Evolutionary conservation across 2,888 invertebrate species (phyloP).

Genomic region (Carabus problematicus): DNA sequence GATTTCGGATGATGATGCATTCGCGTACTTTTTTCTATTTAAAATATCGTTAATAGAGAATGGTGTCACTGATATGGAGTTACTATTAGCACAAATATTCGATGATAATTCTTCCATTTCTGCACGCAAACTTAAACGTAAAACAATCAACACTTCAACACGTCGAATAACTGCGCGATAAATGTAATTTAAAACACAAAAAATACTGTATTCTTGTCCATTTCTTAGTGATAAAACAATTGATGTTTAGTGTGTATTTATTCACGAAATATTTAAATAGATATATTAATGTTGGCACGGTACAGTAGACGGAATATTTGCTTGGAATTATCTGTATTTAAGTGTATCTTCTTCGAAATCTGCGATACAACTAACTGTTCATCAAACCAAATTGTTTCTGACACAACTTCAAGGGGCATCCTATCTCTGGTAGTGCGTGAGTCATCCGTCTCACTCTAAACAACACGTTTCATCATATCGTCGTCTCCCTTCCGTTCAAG

Average conservation of each 20-base stretch:
- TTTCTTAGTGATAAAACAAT: slow-evolving; percentile 15
- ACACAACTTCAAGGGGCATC: slow-evolving; percentile 54
- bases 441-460: slow-evolving; percentile 13
- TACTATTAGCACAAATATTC: slow-evolving; percentile 45
- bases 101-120: slow-evolving; percentile 36
- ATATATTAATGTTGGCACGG: too few species aligned
- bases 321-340: slow-evolving; percentile 6
- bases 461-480: background rate
- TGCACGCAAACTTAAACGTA: background rate
- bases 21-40: slow-evolving; percentile 55
- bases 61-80: slow-evolving; percentile 62
- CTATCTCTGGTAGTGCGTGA: slow-evolving; percentile 41
- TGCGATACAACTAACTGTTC: slow-evolving; percentile 55
- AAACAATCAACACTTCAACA: slow-evolving; percentile 3
- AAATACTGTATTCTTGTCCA: slow-evolving; percentile 32
- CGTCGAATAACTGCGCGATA: background rate
- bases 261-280: background rate
- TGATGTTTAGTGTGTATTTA: background rate
- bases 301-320: too few species aligned
- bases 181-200: slow-evolving; percentile 22
- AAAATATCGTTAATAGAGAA: slow-evolving; percentile 79
- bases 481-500: slow-evolving; percentile 21
- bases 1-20: slow-evolving; percentile 51
- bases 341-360: slow-evolving; percentile 51
- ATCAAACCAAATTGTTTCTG: slow-evolving; percentile 55